phyloP scores from a whole-genome alignment of 1,140 invertebrate species.

The Callitettix versicolor region DNA sequence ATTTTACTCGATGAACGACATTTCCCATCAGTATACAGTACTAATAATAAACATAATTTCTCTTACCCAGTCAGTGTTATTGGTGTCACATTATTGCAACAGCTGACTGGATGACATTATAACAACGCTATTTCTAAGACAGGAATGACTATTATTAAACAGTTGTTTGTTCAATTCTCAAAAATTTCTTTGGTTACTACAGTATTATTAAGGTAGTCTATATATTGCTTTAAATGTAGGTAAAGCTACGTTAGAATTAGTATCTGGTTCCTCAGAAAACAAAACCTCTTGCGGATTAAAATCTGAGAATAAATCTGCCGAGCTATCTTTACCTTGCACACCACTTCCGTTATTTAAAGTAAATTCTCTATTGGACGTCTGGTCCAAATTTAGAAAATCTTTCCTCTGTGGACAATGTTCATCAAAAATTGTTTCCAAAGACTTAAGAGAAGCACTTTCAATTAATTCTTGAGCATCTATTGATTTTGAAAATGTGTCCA shows the following conservation, averaged over 20 bases:
- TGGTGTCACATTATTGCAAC: too few relatives aligned
- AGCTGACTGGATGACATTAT: too few relatives aligned
- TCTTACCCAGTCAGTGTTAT: too few relatives aligned
- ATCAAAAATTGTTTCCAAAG: background rate
- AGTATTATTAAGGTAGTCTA: background rate
- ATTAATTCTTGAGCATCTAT: background rate
- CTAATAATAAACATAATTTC: too few relatives aligned
- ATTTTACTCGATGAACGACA: too few relatives aligned
- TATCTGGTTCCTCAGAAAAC: background rate
- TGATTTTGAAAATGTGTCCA: background rate
- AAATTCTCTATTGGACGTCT: background rate
- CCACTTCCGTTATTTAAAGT: background rate
- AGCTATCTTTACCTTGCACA: background rate
- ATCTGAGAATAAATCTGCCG: conserved; percentile 6
- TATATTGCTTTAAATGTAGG: too few relatives aligned
- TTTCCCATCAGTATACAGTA: too few relatives aligned
- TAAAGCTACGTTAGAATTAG: too few relatives aligned
- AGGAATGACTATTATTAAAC: too few relatives aligned
- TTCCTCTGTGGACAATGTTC: conserved; percentile 6
- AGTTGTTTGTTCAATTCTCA: too few relatives aligned
- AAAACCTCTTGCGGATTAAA: conserved; percentile 10
- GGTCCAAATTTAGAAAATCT: background rate
- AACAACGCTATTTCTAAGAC: too few relatives aligned
- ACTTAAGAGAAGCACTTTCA: background rate
- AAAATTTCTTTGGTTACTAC: too few relatives aligned